Evolutionary conservation across 1,140 invertebrate species (phyloP).

Genomic region (Meloidogyne exigua): DNA sequence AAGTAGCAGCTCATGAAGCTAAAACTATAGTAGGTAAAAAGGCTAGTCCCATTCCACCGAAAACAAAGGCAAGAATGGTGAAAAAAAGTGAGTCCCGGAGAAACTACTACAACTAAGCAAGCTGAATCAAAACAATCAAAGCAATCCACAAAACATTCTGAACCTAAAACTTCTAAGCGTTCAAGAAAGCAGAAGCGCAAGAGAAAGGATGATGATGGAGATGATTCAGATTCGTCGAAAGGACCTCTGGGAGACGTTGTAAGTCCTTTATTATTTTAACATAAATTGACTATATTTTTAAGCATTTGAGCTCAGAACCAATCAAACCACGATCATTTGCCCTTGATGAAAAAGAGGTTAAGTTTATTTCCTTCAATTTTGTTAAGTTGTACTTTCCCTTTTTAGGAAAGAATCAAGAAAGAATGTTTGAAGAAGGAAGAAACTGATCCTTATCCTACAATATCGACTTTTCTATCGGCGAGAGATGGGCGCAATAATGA

Average conservation of each 20-base stretch:
- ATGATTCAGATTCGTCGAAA: not conserved
- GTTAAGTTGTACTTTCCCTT: too few species aligned
- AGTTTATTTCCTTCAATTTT: too few species aligned
- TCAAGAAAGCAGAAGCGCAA: not conserved
- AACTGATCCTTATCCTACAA: not conserved
- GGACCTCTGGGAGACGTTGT: not conserved
- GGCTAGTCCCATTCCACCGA: not conserved
- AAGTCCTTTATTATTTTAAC: not conserved
- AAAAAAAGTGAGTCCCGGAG: not conserved
- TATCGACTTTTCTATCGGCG: not conserved
- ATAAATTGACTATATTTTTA: not conserved
- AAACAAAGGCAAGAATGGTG: not conserved
- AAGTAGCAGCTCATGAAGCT: not conserved
- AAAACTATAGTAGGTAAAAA: not conserved
- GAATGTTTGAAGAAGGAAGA: not conserved
- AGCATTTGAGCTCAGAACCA: not conserved
- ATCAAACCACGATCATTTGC: not conserved
- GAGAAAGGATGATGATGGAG: not conserved
- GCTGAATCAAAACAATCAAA: not conserved
- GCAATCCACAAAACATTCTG: not conserved
- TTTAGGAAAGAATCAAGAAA: not conserved
- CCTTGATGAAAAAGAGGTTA: not conserved
- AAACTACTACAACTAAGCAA: slow-evolving; percentile 1
- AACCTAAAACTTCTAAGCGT: not conserved
- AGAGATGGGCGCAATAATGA: not conserved